Conservation (phyloP, 2,888 invertebrate genomes). For the Ctenicera cuprea region DNA sequence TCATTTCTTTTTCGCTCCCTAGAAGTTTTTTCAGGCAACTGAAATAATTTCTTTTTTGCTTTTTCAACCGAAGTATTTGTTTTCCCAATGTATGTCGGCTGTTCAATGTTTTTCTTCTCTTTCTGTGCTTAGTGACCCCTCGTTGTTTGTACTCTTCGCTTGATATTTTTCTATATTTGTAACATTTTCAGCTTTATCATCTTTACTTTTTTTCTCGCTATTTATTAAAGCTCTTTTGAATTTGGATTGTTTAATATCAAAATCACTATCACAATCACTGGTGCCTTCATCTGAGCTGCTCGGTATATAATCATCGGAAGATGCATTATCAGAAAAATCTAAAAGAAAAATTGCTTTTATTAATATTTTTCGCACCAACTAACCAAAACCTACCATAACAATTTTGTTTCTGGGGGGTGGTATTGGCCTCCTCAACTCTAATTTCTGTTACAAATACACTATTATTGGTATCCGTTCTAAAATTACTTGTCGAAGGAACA, state of each 20-base stretch:
- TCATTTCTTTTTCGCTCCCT: conserved; percentile 19
- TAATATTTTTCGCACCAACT: conserved; percentile 2
- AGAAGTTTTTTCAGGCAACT: conserved; percentile 29
- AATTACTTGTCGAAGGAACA: conserved; percentile 8
- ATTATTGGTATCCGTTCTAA: neutral
- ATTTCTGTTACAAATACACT: neutral
- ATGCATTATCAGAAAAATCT: conserved; percentile 17
- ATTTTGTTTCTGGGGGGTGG: neutral
- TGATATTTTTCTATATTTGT: too few relatives aligned
- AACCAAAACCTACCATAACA: neutral
- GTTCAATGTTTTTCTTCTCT: neutral
- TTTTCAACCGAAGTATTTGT: conserved; percentile 13
- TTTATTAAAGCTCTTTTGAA: neutral
- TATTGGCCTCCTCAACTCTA: too few relatives aligned
- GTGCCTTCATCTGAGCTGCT: conserved; percentile 11
- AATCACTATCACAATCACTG: conserved; percentile 1
- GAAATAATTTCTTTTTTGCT: conserved; percentile 28
- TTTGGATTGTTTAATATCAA: neutral
- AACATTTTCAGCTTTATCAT: neutral
- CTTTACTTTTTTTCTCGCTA: neutral
- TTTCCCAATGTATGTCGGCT: neutral
- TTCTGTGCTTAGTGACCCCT: conserved; percentile 4
- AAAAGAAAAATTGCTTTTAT: conserved; percentile 6
- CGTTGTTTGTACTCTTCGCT: neutral
- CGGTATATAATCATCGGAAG: conserved; percentile 21